A percentile compares a stretch with the other conserved stretches of the same genome.
Evolutionary conservation across 1,140 invertebrate species (phyloP).

Genomic region (Harpegnathos saltator): DNA sequence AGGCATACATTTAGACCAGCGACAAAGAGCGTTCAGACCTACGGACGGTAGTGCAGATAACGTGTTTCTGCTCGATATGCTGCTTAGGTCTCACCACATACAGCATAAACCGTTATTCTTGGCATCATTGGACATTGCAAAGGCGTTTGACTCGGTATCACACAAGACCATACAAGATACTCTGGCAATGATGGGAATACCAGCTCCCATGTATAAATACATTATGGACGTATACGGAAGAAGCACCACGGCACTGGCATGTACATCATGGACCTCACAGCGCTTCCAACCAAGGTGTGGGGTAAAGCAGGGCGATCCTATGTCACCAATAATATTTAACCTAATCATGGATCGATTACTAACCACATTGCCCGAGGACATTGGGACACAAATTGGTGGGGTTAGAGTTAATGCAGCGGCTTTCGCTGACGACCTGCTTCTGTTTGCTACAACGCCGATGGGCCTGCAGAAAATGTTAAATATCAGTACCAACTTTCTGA

Average conservation of each 20-base stretch:
- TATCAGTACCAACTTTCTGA: slow-evolving; percentile 18
- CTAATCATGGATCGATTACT: background rate
- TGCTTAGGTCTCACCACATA: slow-evolving; percentile 28
- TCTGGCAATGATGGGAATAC: background rate
- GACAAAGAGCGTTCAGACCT: slow-evolving; percentile 66
- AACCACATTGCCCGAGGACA: background rate
- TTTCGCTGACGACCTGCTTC: slow-evolving; percentile 82
- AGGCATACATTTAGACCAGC: slow-evolving; percentile 38
- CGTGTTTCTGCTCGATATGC: slow-evolving; percentile 51
- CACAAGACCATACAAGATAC: background rate
- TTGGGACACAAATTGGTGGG: slow-evolving; percentile 67
- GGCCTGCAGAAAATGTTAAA: slow-evolving; percentile 63
- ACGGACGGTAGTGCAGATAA: slow-evolving; percentile 74
- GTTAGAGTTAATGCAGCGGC: slow-evolving; percentile 71
- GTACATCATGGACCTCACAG: too few relatives aligned
- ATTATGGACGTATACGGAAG: background rate
- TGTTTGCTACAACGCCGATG: slow-evolving; percentile 73
- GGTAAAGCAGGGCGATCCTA: background rate
- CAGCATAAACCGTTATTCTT: slow-evolving; percentile 45
- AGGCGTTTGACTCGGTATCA: slow-evolving; percentile 82
- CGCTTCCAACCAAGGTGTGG: background rate
- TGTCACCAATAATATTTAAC: background rate
- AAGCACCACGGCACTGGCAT: background rate
- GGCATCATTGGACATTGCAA: slow-evolving; percentile 73
- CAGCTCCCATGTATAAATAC: background rate